phyloP scores from a whole-genome alignment of 2,797 vertebrate genomes.

The Gallinago solitaria region DNA sequence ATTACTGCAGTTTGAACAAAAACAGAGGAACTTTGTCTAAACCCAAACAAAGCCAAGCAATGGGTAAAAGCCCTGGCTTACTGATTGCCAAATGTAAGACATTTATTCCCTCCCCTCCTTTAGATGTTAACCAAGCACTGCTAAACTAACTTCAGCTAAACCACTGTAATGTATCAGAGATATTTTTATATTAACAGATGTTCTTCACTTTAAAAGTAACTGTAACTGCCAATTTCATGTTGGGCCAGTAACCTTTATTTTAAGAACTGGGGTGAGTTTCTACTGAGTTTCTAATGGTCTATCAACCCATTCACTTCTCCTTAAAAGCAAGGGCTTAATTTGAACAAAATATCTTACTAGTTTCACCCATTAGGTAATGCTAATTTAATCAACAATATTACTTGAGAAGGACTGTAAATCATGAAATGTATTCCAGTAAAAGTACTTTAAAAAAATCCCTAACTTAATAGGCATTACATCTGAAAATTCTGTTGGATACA shows the following conservation, averaged over 20 bases:
- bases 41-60: conserved; percentile 21
- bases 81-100: neutral
- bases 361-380: neutral
- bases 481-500: neutral
- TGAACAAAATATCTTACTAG: neutral
- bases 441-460: neutral
- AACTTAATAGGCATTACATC: neutral
- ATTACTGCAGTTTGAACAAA: conserved; percentile 33
- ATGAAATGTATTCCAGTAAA: neutral
- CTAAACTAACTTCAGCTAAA: conserved; percentile 31
- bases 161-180: neutral
- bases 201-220: conserved; percentile 9
- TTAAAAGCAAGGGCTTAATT: neutral
- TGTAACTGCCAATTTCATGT: neutral
- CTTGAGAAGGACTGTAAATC: neutral
- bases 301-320: neutral
- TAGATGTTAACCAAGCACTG: conserved; percentile 36
- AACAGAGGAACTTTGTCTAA: conserved; percentile 41
- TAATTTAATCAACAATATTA: conserved; percentile 5
- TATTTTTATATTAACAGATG: conserved; percentile 60
- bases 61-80: neutral
- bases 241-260: neutral
- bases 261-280: neutral
- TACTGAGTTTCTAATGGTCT: neutral
- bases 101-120: neutral